phyloP scores from a whole-genome alignment of 2,888 invertebrate genomes.

The Lycocerus yunnanus region DNA sequence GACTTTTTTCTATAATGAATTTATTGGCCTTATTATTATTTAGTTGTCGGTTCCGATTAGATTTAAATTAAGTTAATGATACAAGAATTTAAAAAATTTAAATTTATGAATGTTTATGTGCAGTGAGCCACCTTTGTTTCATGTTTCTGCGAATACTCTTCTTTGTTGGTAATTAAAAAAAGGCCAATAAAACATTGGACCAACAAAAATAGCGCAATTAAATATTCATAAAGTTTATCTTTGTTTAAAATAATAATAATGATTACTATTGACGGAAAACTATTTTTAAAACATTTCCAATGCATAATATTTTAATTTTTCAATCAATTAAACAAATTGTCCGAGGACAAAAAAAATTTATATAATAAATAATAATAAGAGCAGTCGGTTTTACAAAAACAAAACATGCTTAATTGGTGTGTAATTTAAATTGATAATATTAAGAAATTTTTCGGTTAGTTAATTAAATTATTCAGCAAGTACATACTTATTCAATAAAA shows the following conservation, averaged over 20 bases:
- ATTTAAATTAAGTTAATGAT: slow-evolving; percentile 7
- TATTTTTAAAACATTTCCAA: too few relatives aligned
- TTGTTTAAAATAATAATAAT: background rate
- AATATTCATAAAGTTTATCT: background rate
- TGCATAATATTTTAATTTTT: too few relatives aligned
- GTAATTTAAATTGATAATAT: background rate
- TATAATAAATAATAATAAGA: background rate
- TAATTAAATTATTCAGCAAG: background rate
- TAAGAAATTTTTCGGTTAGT: background rate
- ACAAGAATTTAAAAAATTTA: slow-evolving; percentile 6
- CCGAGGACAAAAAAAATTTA: background rate
- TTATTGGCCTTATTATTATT: background rate
- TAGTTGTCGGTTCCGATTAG: slow-evolving; percentile 6
- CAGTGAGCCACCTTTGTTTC: background rate
- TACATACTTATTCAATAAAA: background rate
- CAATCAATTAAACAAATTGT: background rate
- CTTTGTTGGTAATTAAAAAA: slow-evolving; percentile 1
- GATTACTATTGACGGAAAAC: background rate
- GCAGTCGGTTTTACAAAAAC: background rate
- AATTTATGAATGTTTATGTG: slow-evolving; percentile 8
- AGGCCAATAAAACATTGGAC: background rate
- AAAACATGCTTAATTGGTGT: background rate
- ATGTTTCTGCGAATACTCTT: background rate
- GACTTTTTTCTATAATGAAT: slow-evolving; percentile 8
- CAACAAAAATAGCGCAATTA: background rate